Base-by-base conservation (phyloP, 2,888 invertebrate species). In the Plagodis dolabraria region DNA sequence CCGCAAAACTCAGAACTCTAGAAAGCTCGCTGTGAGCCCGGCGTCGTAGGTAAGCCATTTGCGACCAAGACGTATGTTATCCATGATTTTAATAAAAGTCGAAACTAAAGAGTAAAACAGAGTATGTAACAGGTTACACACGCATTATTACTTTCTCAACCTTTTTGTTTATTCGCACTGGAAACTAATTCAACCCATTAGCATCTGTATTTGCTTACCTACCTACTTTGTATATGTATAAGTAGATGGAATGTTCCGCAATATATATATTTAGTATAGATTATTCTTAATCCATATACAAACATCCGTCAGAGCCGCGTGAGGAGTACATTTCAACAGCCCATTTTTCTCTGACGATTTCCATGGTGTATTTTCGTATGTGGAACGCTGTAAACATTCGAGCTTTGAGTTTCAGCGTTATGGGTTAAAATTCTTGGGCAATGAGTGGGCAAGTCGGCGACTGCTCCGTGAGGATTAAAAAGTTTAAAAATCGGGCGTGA, bases 301-400 rank as follows among this genome's bases (percentile, higher is more conserved):
- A 86, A 83, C 85, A 85, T 79, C 78, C 76, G 77, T 76, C 77
- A 74, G 67, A 63, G 68, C 60, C 68, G 77, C 68, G 70, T 85
- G 88, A 79, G 76, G 73, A 76, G 77, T 65, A 76, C 70, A 70
- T 85, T 87, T 87, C 86, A 83, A 71, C 89, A 86, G 83, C 75
- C 73, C 79, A 85, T 87, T 88, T 87, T 87, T 87, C 82, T 83
- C 58, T 57, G 76, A 63, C 76, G 76, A 74, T 80, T 82, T 76
- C 77, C 76, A 70, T 70, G 72, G 66, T 76, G 74, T 88, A 86
- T 86, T 85, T 87, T 77, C 59, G 87, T 86, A 87, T 84, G 82
- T 88, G 79, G 88, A 82, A 70, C 75, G 75, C 67, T 80, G 77
- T 87, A 86, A 87, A 87, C 86, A 87, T 80, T 73, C 75, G 38